Evolutionary conservation across 2,797 vertebrate species (phyloP), one percentile per base, ranked within the genome.

Genomic region (Australoheros facetus): DNA sequence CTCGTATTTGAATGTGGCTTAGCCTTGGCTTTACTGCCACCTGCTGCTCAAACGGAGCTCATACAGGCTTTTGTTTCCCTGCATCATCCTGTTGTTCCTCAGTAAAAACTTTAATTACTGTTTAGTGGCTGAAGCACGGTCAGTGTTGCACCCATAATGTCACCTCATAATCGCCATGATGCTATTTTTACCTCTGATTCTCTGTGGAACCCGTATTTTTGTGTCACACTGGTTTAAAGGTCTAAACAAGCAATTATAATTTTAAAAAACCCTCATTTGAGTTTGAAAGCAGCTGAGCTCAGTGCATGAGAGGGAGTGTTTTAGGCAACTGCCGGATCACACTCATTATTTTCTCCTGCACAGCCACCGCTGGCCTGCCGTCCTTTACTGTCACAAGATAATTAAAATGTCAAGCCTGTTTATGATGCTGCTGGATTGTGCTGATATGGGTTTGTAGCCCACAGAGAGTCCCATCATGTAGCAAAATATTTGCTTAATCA

Each of bases 1-100:
- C 17, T 39, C 3, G 0, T n/a, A 0, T 56, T 58, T 51, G 4
- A 37, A 21, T 51, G 14, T 2, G 1, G 3, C 1, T 79, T 87
- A 13, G 1, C 28, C 19, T 80, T 59, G 82, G 74, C 60, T 89
- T 34, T 88, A 82, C 79, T 75, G 3, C 91, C 92, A 70, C 70
- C 88, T 92, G 54, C 82, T 89, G 94, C 86, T 74, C 2, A 30
- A 3, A 6, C n/a, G 5, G 3, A 28, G 28, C 1, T 7, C 37
- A 3, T 82, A 17, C 88, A 82, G 7, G 28, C 12, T 11, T 19
- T 57, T 4, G 30, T 10, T 34, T 19, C 3, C 21, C 26, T 45
- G 16, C 12, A 62, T 62, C 53, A 64, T 59, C 39, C 30, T 14
- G 11, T 5, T 53, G 10, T 28, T 53, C 16, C 60, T 58, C 19